These are phyloP conservation scores for Sebastes trivittatus DNA, from an alignment of 2,797 vertebrate genomes.

Conservation along the genomic window DNA sequence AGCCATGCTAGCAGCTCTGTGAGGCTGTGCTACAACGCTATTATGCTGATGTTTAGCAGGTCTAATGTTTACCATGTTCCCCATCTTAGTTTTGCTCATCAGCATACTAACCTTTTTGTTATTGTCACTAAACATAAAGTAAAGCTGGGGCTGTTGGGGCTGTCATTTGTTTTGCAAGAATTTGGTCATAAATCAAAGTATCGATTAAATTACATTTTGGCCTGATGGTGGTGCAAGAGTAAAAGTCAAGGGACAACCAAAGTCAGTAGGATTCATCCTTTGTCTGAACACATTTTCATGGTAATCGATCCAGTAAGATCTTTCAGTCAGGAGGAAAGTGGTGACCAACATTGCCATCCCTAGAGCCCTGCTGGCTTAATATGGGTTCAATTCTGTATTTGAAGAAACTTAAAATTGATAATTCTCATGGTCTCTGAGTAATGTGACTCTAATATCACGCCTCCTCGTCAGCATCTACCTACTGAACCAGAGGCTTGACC, in stretches of 20 bases:
- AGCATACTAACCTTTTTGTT: neutral
- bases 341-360: neutral
- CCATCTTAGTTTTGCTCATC: neutral
- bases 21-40: neutral
- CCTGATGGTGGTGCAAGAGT: neutral
- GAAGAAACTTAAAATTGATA: neutral
- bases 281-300: too few species aligned
- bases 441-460: neutral
- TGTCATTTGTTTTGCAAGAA: neutral
- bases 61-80: neutral
- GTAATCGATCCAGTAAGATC: too few species aligned
- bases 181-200: neutral
- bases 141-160: neutral
- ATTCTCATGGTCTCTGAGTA: neutral
- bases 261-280: too few species aligned
- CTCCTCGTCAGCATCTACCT: neutral
- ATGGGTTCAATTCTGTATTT: neutral
- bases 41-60: neutral
- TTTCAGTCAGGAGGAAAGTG: neutral
- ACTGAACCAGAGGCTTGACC: slow-evolving; percentile 4
- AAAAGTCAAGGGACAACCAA: neutral
- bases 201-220: neutral
- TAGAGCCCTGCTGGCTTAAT: neutral
- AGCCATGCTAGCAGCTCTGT: neutral
- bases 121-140: neutral